Percentiles rank a stretch among this genome's conserved stretches.
Evolutionary conservation across 2,113 vertebrate genomes (phyloP).

Genomic region (Syngnathus floridae): DNA sequence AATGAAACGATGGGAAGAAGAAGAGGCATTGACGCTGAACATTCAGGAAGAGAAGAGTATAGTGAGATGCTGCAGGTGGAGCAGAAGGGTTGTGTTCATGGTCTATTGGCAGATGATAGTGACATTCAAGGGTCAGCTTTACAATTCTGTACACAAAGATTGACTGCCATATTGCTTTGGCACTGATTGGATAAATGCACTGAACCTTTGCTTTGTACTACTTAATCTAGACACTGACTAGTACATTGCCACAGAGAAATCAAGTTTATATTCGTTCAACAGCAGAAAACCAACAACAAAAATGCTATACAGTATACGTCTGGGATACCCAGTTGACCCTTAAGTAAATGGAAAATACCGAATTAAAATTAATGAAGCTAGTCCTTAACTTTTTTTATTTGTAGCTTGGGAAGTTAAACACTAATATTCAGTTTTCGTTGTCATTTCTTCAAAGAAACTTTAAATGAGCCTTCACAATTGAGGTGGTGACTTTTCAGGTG

Average conservation of each 20-base stretch:
- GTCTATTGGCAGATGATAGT: constrained; percentile 57
- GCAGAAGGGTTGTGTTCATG: constrained; percentile 41
- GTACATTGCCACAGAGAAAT: neutral
- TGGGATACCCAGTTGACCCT: neutral
- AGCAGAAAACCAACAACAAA: neutral
- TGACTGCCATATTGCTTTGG: constrained; percentile 17
- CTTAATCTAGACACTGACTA: neutral
- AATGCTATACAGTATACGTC: neutral
- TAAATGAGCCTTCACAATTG: neutral
- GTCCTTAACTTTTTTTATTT: neutral
- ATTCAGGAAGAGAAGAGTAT: constrained; percentile 20
- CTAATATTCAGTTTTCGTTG: neutral
- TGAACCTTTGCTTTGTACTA: neutral
- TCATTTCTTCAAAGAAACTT: neutral
- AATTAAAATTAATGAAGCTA: neutral
- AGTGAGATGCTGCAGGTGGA: constrained; percentile 28
- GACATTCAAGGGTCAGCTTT: constrained; percentile 54
- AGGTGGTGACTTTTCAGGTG: neutral
- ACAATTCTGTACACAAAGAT: constrained; percentile 17
- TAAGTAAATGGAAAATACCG: neutral
- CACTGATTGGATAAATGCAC: neutral
- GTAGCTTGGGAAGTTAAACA: neutral
- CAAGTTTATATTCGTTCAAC: neutral
- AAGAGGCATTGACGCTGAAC: constrained; percentile 18
- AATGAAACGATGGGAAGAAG: constrained; percentile 35